These are phyloP conservation scores for Dinothrombium tinctorium DNA, from an alignment of 1,140 invertebrate genomes.

Conservation along the genomic window DNA sequence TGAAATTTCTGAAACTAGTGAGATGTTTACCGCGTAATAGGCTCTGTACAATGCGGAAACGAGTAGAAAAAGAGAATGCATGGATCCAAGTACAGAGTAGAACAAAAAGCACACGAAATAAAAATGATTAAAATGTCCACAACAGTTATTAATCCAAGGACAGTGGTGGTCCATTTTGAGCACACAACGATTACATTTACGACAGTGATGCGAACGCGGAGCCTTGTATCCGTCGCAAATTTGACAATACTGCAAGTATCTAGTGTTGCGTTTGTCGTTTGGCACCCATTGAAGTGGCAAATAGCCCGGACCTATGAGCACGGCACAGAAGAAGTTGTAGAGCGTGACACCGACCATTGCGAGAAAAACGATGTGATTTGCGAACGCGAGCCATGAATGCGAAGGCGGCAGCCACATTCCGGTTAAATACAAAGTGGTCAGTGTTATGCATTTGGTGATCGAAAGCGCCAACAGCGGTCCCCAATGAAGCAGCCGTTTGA, in stretches of 20 bases:
- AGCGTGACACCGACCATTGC: slow-evolving; percentile 44
- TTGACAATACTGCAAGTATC: slow-evolving; percentile 59
- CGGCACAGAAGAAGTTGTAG: slow-evolving; percentile 67
- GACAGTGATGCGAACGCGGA: slow-evolving; percentile 83
- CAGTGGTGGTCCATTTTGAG: slow-evolving; percentile 94
- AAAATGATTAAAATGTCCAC: slow-evolving; percentile 65
- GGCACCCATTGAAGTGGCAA: slow-evolving; percentile 32
- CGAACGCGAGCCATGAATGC: slow-evolving; percentile 27
- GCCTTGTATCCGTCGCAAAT: slow-evolving; percentile 77
- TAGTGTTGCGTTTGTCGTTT: slow-evolving; percentile 33
- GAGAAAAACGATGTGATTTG: slow-evolving; percentile 39
- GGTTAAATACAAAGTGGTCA: slow-evolving; percentile 48
- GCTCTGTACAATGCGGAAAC: slow-evolving; percentile 46
- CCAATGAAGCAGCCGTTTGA: slow-evolving; percentile 15
- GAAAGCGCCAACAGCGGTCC: slow-evolving; percentile 17
- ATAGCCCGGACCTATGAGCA: slow-evolving; percentile 65
- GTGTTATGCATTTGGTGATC: slow-evolving; percentile 55
- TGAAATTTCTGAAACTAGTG: not conserved
- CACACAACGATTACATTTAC: slow-evolving; percentile 75
- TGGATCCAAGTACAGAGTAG: slow-evolving; percentile 66
- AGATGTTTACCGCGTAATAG: slow-evolving; percentile 26
- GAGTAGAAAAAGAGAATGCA: slow-evolving; percentile 54
- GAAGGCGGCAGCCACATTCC: slow-evolving; percentile 56
- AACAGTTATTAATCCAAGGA: slow-evolving; percentile 79
- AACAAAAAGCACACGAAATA: slow-evolving; percentile 71